phyloP scores from a whole-genome alignment of 2,113 vertebrate genomes.

The Corythaeola cristata region DNA sequence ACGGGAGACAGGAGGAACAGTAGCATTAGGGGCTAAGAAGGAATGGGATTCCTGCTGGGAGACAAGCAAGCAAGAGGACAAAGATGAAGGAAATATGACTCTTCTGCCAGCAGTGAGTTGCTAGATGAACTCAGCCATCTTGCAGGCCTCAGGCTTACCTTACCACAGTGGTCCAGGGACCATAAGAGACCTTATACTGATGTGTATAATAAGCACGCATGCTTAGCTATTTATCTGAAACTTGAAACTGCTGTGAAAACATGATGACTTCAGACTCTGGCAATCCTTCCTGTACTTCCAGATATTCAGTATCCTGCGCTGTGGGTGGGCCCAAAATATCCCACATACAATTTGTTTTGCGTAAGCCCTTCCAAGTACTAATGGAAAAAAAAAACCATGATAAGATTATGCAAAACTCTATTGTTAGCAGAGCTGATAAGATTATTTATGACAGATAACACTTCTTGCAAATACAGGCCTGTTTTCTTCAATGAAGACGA shows the following conservation, averaged over 20 bases:
- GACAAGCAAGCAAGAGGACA: neutral
- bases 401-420: constrained; percentile 18
- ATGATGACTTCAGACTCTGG: neutral
- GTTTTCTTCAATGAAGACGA: neutral
- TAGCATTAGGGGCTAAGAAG: neutral
- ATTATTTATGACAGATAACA: neutral
- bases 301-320: neutral
- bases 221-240: constrained; percentile 36
- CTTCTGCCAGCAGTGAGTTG: neutral
- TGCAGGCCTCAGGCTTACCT: neutral
- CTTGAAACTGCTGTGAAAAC: constrained; percentile 48
- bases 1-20: neutral
- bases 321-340: constrained; percentile 16
- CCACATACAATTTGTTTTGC: neutral
- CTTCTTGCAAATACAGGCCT: neutral
- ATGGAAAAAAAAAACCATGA: neutral
- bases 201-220: neutral
- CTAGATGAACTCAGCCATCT: neutral
- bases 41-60: neutral
- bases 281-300: neutral
- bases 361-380: neutral
- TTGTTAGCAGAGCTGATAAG: neutral
- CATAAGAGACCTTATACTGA: neutral
- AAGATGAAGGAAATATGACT: neutral
- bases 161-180: neutral